These are phyloP conservation scores for Alectura lathami DNA, from an alignment of 2,113 vertebrate species.

Conservation along the genomic window DNA sequence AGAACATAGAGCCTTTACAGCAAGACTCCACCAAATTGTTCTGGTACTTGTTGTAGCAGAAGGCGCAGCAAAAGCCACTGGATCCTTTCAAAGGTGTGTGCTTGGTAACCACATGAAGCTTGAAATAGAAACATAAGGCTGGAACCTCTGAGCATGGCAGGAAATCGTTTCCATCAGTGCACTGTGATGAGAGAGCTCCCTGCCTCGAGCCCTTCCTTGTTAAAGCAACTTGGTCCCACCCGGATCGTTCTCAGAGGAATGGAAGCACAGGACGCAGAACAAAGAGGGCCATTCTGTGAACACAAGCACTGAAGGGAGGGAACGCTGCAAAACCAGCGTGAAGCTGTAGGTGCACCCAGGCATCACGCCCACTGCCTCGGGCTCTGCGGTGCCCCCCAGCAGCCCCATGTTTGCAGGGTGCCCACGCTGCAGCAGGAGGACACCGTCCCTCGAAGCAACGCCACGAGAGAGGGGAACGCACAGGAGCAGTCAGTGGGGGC, in stretches of 20 bases:
- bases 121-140: neutral
- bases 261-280: neutral
- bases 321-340: neutral
- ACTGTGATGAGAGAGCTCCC: rapidly evolving
- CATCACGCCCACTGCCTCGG: neutral
- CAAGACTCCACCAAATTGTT: neutral
- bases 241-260: neutral
- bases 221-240: neutral
- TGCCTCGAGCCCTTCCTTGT: neutral
- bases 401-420: neutral
- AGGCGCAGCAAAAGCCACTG: neutral
- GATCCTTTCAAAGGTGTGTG: neutral
- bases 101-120: neutral
- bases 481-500: neutral
- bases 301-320: rapidly evolving
- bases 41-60: neutral
- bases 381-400: neutral
- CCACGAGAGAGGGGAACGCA: rapidly evolving
- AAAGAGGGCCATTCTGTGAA: neutral
- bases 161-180: rapidly evolving
- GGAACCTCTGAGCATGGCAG: neutral
- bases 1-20: neutral
- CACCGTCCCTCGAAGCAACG: neutral
- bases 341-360: neutral
- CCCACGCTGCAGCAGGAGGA: neutral